A percentile compares a stretch with the other conserved stretches of the same genome.
phyloP scores from a whole-genome alignment of 2,797 vertebrate species.

The Telmatherina bonti region DNA sequence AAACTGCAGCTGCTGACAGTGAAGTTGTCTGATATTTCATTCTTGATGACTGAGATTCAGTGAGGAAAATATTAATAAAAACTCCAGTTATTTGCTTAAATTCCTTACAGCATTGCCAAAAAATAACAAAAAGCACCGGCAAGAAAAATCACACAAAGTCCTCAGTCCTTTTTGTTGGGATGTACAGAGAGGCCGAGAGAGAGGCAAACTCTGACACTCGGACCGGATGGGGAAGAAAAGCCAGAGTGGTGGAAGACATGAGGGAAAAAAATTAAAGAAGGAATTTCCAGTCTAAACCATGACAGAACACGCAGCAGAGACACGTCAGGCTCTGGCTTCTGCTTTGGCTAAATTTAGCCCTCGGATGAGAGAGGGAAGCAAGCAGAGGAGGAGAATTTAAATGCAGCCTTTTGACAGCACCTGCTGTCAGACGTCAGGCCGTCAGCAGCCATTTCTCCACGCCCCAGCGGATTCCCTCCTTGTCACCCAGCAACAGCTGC shows the following conservation, averaged over 20 bases:
- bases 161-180: slow-evolving; percentile 19
- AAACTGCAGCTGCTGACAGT: not conserved
- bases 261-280: slow-evolving; percentile 19
- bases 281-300: slow-evolving; percentile 38
- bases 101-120: no score
- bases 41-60: not conserved
- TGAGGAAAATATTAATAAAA: not conserved
- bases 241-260: not conserved
- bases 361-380: slow-evolving; percentile 62
- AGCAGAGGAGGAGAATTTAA: slow-evolving; percentile 68
- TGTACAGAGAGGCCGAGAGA: slow-evolving; percentile 8
- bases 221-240: slow-evolving; percentile 2
- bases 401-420: slow-evolving; percentile 74
- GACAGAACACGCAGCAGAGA: slow-evolving; percentile 24
- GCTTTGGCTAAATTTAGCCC: slow-evolving; percentile 74
- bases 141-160: slow-evolving; percentile 14
- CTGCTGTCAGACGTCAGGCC: slow-evolving; percentile 77
- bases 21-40: not conserved
- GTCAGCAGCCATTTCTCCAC: slow-evolving; percentile 42
- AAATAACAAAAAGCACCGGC: no score
- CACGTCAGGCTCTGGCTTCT: slow-evolving; percentile 51
- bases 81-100: no score
- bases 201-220: not conserved
- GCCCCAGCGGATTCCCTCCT: slow-evolving; percentile 51
- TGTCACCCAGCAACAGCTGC: slow-evolving; percentile 70